Conservation (phyloP, 2,113 vertebrate genomes). For the Larimichthys polyactis region DNA sequence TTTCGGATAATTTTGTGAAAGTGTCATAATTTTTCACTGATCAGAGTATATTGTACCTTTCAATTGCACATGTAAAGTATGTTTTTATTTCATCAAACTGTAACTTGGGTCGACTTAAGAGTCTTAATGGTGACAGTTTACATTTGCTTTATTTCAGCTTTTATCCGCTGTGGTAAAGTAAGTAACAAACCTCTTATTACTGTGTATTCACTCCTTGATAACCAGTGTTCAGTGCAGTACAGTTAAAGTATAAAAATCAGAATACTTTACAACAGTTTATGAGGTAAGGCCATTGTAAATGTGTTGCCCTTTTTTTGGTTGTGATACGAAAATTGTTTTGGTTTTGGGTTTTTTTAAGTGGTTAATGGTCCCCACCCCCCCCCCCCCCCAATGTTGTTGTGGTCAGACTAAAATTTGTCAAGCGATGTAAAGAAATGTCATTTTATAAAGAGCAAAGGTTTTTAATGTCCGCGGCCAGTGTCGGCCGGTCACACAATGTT, state of each 20-base stretch:
- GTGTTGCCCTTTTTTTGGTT: not conserved
- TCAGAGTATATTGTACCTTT: slow-evolving; percentile 12
- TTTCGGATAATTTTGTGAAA: not conserved
- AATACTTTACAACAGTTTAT: not conserved
- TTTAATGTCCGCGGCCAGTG: slow-evolving; percentile 49
- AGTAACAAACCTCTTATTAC: not conserved
- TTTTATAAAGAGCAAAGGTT: slow-evolving; percentile 61
- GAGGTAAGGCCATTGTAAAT: not conserved
- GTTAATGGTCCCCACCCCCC: not conserved
- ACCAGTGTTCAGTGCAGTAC: not conserved
- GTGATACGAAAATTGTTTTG: slow-evolving; percentile 7
- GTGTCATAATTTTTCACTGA: not conserved
- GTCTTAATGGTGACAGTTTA: slow-evolving; percentile 6
- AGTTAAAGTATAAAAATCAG: no score
- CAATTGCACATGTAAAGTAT: slow-evolving; percentile 38
- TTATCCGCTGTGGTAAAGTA: not conserved
- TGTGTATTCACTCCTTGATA: not conserved
- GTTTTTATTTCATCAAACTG: not conserved
- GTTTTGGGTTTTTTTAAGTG: slow-evolving; percentile 10
- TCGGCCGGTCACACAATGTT: slow-evolving; percentile 26
- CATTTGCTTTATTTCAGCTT: not conserved
- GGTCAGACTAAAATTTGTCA: not conserved
- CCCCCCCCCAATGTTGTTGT: not conserved
- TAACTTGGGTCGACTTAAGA: not conserved
- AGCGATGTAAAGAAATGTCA: slow-evolving; percentile 30